Base-by-base conservation (phyloP, 2,888 invertebrate species). In the Cheilosia vulpina region DNA sequence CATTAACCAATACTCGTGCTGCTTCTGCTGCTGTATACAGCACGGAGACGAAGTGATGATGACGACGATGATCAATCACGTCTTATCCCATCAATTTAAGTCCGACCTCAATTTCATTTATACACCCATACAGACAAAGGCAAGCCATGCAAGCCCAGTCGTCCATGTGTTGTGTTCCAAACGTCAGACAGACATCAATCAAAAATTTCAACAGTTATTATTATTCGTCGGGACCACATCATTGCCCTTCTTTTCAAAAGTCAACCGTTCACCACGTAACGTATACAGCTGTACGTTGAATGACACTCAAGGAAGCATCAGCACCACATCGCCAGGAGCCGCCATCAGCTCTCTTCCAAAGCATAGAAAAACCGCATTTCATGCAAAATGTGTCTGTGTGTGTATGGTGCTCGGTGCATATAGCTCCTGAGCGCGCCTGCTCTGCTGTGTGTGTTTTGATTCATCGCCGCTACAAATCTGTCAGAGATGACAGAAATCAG, bases 401-500 rank as follows among this genome's bases (percentile, higher is more conserved):
- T 47, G 57, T 45, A 6, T n/a, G 41, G 57, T 34, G 31, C 31
- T 45, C 11, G 50, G 13, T 15, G 13, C 52, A 52, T 53, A 58
- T 43, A 50, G 55, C 31, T 82, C 53, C 50, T 31, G 57, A 60
- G 63, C 63, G 76, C 60, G n/a, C 45, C 17, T 19, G 17, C 45
- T 45, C 45, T 52, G 4, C 5, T 52, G 60, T 73, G 75, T 85
- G 72, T 85, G 85, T 77, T 85, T 85, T 85, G 85, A 85, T 85
- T 77, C 85, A 85, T 85, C 57, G 62, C 66, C 85, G 81, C 85
- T 85, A 85, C 85, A 81, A 85, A 85, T 85, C 85, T 81, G 85
- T 85, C 85, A 85, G 81, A 63, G 72, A 77, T 85, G 85, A 85
- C 85, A 81, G 85, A 77, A 85, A 85, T 85, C 85, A 85, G 81